phyloP scores from a whole-genome alignment of 2,797 vertebrate species.

The Sitta carolinensis region DNA sequence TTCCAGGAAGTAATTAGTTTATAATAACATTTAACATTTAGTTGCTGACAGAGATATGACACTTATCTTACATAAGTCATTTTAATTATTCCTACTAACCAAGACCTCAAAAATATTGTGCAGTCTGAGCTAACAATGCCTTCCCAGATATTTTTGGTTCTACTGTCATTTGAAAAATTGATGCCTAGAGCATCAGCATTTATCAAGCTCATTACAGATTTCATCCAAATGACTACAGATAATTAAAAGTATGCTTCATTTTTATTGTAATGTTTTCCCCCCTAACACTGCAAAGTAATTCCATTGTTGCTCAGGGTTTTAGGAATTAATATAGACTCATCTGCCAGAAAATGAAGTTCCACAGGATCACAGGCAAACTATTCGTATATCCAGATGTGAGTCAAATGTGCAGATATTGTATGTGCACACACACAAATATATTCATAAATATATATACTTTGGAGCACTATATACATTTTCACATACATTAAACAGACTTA shows the following conservation, averaged over 20 bases:
- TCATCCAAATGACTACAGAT: conserved; percentile 54
- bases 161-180: conserved; percentile 41
- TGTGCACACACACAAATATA: not conserved
- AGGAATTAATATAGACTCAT: conserved; percentile 5
- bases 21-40: conserved; percentile 63
- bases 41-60: conserved; percentile 60
- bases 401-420: not conserved
- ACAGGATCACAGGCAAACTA: not conserved
- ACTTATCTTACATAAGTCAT: conserved; percentile 56
- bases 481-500: not conserved
- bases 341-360: conserved; percentile 33
- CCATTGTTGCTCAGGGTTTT: conserved; percentile 13
- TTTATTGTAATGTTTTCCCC: conserved; percentile 33
- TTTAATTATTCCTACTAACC: conserved; percentile 63
- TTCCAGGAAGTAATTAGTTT: conserved; percentile 54
- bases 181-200: conserved; percentile 59
- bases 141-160: conserved; percentile 41
- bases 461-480: not conserved
- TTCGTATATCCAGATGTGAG: not conserved
- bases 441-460: accelerated
- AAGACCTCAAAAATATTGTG: conserved; percentile 51
- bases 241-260: conserved; percentile 67
- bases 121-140: conserved; percentile 44
- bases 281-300: conserved; percentile 20
- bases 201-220: conserved; percentile 64